phyloP scores from a whole-genome alignment of 2,888 invertebrate genomes.

The Metalampra italica region DNA sequence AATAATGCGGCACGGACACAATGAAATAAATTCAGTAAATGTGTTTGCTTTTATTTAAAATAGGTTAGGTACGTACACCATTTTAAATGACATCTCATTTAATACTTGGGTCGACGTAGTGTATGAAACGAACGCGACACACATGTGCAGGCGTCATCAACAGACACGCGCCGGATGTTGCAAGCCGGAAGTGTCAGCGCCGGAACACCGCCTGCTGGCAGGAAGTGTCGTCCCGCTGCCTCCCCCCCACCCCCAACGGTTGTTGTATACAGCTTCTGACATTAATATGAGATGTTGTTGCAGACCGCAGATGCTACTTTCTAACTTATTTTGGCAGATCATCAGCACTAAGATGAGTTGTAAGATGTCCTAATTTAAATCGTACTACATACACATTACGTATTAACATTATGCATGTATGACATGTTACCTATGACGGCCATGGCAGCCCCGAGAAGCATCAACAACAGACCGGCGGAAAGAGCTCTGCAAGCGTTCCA shows the following conservation, averaged over 20 bases:
- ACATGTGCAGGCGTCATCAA: background rate
- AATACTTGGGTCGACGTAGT: background rate
- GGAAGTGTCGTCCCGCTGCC: conserved; percentile 32
- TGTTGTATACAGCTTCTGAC: background rate
- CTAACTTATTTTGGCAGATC: no score
- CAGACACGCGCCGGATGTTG: conserved; percentile 39
- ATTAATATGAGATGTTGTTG: conserved; percentile 2
- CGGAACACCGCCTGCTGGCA: conserved; percentile 38
- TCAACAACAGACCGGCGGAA: conserved; percentile 90
- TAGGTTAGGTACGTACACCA: no score
- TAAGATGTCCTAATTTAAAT: no score
- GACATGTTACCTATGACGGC: conserved; percentile 87
- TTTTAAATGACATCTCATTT: background rate
- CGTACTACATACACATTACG: no score
- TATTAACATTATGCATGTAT: no score
- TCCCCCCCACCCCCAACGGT: conserved; percentile 9
- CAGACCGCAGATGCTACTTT: no score
- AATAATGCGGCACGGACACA: no score
- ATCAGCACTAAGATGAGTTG: no score
- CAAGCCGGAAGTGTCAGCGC: conserved; percentile 54
- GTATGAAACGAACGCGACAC: background rate
- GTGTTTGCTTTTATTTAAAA: no score
- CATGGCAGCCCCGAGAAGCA: conserved; percentile 95
- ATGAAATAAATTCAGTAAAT: no score
- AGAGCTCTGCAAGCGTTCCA: conserved; percentile 97